Evolutionary conservation across 2,797 vertebrate species (phyloP).

Genomic region (Darevskia mixta): DNA sequence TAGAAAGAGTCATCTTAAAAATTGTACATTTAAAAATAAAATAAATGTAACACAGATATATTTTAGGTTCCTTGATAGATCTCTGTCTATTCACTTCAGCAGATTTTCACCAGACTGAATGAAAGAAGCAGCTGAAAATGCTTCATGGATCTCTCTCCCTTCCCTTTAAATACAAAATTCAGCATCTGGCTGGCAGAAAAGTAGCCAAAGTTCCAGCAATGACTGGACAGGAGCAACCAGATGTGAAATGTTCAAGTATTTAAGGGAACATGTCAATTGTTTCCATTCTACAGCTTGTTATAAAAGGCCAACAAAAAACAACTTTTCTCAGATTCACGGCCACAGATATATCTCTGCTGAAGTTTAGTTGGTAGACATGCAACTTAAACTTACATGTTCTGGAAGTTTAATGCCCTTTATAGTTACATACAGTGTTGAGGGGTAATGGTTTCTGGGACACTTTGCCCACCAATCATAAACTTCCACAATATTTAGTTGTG

Average conservation of each 20-base stretch:
- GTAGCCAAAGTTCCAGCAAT: not conserved
- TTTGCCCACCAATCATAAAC: conserved; percentile 95
- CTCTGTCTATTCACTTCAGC: not conserved
- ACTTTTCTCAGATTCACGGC: not conserved
- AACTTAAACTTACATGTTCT: conserved; percentile 86
- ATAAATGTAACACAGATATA: not conserved
- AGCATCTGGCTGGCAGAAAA: not conserved
- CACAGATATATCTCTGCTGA: not conserved
- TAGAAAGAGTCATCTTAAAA: not conserved
- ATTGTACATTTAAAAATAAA: not conserved
- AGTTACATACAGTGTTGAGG: conserved; percentile 93
- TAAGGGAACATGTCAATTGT: fast-evolving
- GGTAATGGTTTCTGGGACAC: conserved; percentile 88
- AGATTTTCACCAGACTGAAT: not conserved
- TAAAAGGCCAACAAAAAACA: not conserved
- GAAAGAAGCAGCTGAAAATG: not conserved
- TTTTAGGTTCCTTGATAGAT: not conserved
- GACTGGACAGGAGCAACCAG: not conserved
- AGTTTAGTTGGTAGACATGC: not conserved
- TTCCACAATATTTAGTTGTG: conserved; percentile 81
- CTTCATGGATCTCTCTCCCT: not conserved
- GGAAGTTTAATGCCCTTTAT: conserved; percentile 91
- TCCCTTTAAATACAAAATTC: not conserved
- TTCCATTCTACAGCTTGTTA: not conserved
- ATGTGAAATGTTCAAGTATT: not conserved